Conservation (phyloP, 35 echinoderm and acorn worm genomes). For the Ophioderma brevispina region DNA sequence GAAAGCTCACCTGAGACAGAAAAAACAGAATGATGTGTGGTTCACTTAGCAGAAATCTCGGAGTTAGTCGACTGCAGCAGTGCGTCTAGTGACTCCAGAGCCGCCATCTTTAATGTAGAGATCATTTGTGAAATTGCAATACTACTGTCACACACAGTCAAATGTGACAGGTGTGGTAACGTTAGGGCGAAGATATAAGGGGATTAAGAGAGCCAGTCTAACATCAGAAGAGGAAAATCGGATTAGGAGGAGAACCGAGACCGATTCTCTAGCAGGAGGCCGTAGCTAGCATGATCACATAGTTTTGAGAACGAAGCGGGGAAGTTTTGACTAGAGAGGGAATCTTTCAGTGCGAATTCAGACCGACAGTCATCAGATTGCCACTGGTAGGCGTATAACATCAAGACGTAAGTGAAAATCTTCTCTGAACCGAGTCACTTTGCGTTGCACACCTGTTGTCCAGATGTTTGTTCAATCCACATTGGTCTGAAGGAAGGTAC, state of each 20-base stretch:
- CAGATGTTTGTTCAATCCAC: slow-evolving; percentile 94
- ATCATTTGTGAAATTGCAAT: slow-evolving; percentile 92
- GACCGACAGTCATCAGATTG: slow-evolving; percentile 13
- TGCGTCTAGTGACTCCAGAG: slow-evolving; percentile 72
- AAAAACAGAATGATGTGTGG: slow-evolving; percentile 31
- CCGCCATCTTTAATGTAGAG: slow-evolving; percentile 81
- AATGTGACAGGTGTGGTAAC: slow-evolving; percentile 82
- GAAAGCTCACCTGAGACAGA: slow-evolving; percentile 10
- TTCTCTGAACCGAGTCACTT: slow-evolving; percentile 91
- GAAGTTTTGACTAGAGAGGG: neutral
- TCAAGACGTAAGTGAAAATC: slow-evolving; percentile 78
- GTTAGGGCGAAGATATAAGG: slow-evolving; percentile 34
- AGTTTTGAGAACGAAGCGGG: neutral
- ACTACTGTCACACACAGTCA: slow-evolving; percentile 59
- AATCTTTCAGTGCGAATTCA: neutral
- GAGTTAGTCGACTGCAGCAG: slow-evolving; percentile 72
- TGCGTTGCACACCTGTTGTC: slow-evolving; percentile 93
- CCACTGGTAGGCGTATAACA: slow-evolving; percentile 36
- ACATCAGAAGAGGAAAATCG: slow-evolving; percentile 11
- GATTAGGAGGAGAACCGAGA: slow-evolving; percentile 51
- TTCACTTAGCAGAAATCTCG: slow-evolving; percentile 83
- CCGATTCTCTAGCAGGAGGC: neutral
- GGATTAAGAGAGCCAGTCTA: neutral
- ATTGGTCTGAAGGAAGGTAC: slow-evolving; percentile 95
- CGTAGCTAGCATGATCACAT: neutral